Percentiles rank a stretch among this genome's conserved stretches.
Evolutionary conservation across 1,140 invertebrate species (phyloP).

Genomic region (Orchesella cincta): DNA sequence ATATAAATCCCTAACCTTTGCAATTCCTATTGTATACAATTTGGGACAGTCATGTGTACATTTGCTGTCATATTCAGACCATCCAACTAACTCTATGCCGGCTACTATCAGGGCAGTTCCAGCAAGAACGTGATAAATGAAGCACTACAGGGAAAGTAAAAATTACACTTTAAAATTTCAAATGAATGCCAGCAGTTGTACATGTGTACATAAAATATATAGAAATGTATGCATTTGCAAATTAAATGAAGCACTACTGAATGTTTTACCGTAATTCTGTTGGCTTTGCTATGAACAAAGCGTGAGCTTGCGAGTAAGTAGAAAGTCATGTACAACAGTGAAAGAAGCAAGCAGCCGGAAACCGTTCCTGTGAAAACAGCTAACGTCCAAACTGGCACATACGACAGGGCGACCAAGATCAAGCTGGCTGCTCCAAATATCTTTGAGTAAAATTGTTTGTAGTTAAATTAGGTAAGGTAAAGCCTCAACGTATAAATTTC

Average conservation of each 20-base stretch:
- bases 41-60: conserved; percentile 28
- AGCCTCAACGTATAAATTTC: not conserved
- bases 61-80: conserved; percentile 21
- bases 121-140: conserved; percentile 33
- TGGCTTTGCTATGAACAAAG: not conserved
- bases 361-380: conserved; percentile 24
- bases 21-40: conserved; percentile 35
- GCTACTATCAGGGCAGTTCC: conserved; percentile 31
- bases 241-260: too few relatives aligned
- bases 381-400: conserved; percentile 29
- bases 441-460: conserved; percentile 20
- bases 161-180: too few relatives aligned
- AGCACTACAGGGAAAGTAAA: conserved; percentile 12
- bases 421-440: conserved; percentile 35
- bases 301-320: not conserved
- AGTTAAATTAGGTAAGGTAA: too few relatives aligned
- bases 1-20: conserved; percentile 30
- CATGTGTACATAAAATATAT: too few relatives aligned
- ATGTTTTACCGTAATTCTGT: conserved; percentile 7
- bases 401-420: conserved; percentile 9
- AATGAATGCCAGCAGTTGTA: not conserved
- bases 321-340: not conserved
- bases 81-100: conserved; percentile 38
- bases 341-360: conserved; percentile 25
- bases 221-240: too few relatives aligned